Base-by-base conservation (phyloP, 2,113 vertebrate genomes). In the Pteronura brasiliensis region DNA sequence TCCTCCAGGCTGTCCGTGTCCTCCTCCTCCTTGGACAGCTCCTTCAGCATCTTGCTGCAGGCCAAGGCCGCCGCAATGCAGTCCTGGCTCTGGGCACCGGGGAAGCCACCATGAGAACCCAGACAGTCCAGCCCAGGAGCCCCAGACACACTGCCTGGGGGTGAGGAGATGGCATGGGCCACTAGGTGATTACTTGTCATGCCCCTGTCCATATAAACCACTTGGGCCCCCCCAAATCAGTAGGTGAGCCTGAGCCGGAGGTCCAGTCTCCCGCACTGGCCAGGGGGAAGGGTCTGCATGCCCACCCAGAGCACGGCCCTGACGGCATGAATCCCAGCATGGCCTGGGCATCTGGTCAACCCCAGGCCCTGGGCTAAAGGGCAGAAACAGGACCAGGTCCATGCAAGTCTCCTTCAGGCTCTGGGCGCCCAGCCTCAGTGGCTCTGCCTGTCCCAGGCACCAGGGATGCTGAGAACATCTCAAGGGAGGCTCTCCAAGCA, bases 31-130 rank as follows among this genome's bases (percentile, higher is more conserved):
- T 96, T 96, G 31, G 99, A 98, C 61, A 99, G 98, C 76, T 99
- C 99, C 98, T 99, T 99, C 97, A 99, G 98, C 97, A 99, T 99
- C 98, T 99, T 99, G 98, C 99, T 99, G 98, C 99, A 99, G 71
- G 99, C 99, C 97, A 99, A 98, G 0, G 99, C 99, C 0, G 99
- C 99, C 0, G 95, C 99, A 4, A 98, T 99, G 96, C 99, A 99
- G 98, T 99, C 99, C 98, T 98, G 98, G 83, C 98, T 98, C 99
- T 99, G 97, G 15, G 80, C 55, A 76, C n/a, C 69, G 0, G 4
- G 31, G 52, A 27, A 29, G 15, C 12, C 57, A 76, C 49, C 0
- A 12, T 93, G 67, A 97, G 74, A 47, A 18, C 34, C 47, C 0
- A 1, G 27, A 21, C 0, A 29, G 29, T 25, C 71, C 4, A 0